Conservation (phyloP, 2,888 invertebrate species). For the Caenorhabditis uteleia region DNA sequence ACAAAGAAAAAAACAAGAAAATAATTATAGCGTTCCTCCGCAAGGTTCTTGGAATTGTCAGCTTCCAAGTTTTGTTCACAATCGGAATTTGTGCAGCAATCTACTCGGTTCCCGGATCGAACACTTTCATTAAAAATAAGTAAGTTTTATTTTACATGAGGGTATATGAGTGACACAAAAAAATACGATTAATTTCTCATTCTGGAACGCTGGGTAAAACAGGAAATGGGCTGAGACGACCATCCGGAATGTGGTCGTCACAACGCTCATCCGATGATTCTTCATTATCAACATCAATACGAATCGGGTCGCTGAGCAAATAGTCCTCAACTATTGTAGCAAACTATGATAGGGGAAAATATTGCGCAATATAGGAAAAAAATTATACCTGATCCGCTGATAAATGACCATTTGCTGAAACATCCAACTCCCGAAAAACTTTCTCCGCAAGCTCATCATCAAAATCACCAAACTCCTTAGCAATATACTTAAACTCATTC, state of each 20-base stretch:
- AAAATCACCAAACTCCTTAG: conserved; percentile 68
- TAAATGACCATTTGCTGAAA: conserved; percentile 67
- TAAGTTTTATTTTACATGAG: conserved; percentile 40
- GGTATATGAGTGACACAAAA: neutral
- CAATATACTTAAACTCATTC: conserved; percentile 69
- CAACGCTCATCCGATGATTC: conserved; percentile 13
- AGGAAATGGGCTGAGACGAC: conserved; percentile 18
- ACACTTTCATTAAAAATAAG: conserved; percentile 70
- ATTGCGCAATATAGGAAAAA: neutral
- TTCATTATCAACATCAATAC: conserved; percentile 22
- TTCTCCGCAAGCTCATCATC: conserved; percentile 66
- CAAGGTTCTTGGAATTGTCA: conserved; percentile 84
- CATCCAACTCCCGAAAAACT: conserved; percentile 68
- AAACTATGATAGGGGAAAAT: conserved; percentile 41
- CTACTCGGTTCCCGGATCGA: conserved; percentile 70
- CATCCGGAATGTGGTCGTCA: conserved; percentile 7
- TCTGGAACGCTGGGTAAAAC: conserved; percentile 26
- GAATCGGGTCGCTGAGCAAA: conserved; percentile 52
- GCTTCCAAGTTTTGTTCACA: conserved; percentile 81
- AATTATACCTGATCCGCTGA: conserved; percentile 60
- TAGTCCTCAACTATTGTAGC: conserved; percentile 68
- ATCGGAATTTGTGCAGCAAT: conserved; percentile 70
- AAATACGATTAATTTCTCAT: conserved; percentile 1
- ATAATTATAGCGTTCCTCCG: conserved; percentile 78
- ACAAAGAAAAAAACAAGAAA: neutral